A percentile compares a stretch with the other conserved stretches of the same genome.
These are phyloP conservation scores for Drosophila leonis DNA, from an alignment of 2,888 invertebrate genomes.

Conservation along the genomic window DNA sequence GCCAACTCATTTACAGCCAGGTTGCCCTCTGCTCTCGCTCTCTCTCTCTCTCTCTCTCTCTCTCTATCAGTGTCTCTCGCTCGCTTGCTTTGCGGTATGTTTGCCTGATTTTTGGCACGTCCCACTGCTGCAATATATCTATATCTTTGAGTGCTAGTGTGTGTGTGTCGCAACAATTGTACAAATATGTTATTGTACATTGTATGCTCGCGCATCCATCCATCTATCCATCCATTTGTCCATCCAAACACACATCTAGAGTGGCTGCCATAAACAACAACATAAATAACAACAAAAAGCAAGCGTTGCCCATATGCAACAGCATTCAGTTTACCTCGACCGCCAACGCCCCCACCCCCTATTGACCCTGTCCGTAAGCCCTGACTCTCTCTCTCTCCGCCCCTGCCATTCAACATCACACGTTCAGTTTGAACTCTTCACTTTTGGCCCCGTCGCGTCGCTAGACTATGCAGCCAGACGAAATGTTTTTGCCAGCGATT, in stretches of 20 bases:
- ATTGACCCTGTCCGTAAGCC: neutral
- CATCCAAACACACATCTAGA: constrained; percentile 32
- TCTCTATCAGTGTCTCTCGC: neutral
- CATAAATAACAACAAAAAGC: constrained; percentile 35
- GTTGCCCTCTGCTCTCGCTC: neutral
- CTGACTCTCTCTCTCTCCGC: neutral
- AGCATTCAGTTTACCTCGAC: constrained; percentile 3
- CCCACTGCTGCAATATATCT: constrained; percentile 24
- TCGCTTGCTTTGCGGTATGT: constrained; percentile 35
- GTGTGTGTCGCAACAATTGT: constrained; percentile 39
- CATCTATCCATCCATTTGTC: constrained; percentile 17
- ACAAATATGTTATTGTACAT: constrained; percentile 23
- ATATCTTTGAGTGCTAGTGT: neutral
- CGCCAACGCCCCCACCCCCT: no score
- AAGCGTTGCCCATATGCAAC: constrained; percentile 22
- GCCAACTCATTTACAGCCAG: constrained; percentile 56
- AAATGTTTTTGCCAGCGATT: constrained; percentile 57
- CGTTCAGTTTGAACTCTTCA: constrained; percentile 17
- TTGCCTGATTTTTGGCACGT: constrained; percentile 73
- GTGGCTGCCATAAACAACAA: constrained; percentile 53
- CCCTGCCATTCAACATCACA: neutral
- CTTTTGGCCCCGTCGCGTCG: constrained; percentile 27
- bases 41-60: neutral
- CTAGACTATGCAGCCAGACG: constrained; percentile 47
- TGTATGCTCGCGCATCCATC: constrained; percentile 14